Conservation (phyloP, 1,140 invertebrate genomes). For the Drusus annulatus region DNA sequence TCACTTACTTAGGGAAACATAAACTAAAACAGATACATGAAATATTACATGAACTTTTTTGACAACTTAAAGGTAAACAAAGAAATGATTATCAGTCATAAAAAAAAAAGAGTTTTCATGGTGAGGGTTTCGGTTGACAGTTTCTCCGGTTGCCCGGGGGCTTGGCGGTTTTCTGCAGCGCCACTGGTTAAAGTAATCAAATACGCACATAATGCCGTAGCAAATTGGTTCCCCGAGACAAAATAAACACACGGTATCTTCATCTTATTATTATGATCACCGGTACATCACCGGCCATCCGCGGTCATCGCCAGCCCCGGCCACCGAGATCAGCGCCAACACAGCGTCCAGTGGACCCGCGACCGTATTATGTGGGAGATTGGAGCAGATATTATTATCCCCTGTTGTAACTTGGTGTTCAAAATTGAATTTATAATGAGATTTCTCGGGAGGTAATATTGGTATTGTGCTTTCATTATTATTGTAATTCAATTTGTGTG, state of each 20-base stretch:
- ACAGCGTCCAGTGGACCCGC: neutral
- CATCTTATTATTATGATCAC: neutral
- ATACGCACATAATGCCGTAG: neutral
- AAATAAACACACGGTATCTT: conserved; percentile 19
- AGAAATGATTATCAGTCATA: too few relatives aligned
- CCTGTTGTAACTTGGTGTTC: conserved; percentile 8
- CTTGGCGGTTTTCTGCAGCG: too few relatives aligned
- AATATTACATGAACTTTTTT: too few relatives aligned
- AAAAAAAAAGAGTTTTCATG: too few relatives aligned
- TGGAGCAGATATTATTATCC: conserved; percentile 3
- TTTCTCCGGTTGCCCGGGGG: too few relatives aligned
- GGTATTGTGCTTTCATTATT: too few relatives aligned
- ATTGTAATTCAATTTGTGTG: too few relatives aligned
- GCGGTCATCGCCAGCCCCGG: neutral
- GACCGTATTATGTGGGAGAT: neutral
- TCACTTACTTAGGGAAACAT: too few relatives aligned
- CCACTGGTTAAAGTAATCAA: conserved; percentile 5
- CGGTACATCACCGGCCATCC: conserved; percentile 6
- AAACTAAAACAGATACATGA: too few relatives aligned
- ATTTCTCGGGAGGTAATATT: conserved; percentile 3
- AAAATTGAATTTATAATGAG: conserved; percentile 31
- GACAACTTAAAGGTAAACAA: too few relatives aligned
- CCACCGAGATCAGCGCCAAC: too few relatives aligned
- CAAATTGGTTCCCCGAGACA: conserved; percentile 12
- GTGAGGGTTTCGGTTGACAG: too few relatives aligned